Percentiles rank a stretch among this genome's conserved stretches.
Evolutionary conservation across 2,888 invertebrate species (phyloP).

Genomic region (Plagiodera versicolora): DNA sequence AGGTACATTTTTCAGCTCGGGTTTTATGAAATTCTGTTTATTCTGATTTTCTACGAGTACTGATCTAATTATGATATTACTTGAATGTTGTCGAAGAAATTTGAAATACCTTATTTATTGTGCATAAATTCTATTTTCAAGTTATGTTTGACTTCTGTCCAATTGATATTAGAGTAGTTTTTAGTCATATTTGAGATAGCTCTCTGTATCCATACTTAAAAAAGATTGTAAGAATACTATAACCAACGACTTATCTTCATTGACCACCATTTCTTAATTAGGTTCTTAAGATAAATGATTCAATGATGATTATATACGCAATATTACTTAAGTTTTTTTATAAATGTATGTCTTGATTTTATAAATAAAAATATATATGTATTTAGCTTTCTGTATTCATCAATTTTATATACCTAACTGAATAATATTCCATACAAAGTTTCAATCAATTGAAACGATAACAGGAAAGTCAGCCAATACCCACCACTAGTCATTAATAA

Average conservation of each 20-base stretch:
- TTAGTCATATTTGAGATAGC: constrained; percentile 49
- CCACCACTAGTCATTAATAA: no score
- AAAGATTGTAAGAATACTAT: constrained; percentile 42
- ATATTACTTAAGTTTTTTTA: constrained; percentile 51
- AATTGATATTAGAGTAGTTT: constrained; percentile 42
- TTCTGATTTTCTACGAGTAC: constrained; percentile 40
- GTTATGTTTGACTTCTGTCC: constrained; percentile 22
- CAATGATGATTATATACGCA: constrained; percentile 44
- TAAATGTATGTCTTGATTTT: constrained; percentile 49
- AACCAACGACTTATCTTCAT: constrained; percentile 39
- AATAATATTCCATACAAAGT: no score
- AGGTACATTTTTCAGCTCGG: constrained; percentile 41
- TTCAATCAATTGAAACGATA: no score
- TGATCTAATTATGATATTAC: constrained; percentile 40
- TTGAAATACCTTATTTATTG: constrained; percentile 33
- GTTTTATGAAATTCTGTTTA: constrained; percentile 19
- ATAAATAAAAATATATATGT: constrained; percentile 47
- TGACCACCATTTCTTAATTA: constrained; percentile 28
- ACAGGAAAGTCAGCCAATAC: no score
- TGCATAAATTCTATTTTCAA: constrained; percentile 20
- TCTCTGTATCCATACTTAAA: constrained; percentile 51
- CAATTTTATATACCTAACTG: no score
- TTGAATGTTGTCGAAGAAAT: constrained; percentile 33
- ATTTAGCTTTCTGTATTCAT: constrained; percentile 15
- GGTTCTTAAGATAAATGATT: constrained; percentile 35